phyloP scores from a whole-genome alignment of 2,797 vertebrate species.

The Silurus lanzhouensis region DNA sequence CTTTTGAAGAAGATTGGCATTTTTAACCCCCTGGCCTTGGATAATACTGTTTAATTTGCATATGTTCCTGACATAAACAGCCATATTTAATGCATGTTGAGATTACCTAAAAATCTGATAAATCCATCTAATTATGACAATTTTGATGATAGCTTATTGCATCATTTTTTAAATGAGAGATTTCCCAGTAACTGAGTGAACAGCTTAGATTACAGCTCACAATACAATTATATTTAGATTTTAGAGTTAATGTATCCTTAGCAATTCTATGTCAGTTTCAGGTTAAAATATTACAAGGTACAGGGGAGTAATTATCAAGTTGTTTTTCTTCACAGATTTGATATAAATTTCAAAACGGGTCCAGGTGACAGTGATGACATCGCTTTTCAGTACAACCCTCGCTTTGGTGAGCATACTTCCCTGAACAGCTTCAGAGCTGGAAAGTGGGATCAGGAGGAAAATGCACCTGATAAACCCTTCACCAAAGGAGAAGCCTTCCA shows the following conservation, averaged over 20 bases:
- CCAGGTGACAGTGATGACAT: slow-evolving; percentile 24
- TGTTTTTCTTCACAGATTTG: slow-evolving; percentile 25
- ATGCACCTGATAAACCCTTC: not conserved
- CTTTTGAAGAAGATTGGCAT: not conserved
- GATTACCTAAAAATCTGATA: not conserved
- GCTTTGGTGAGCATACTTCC: not conserved
- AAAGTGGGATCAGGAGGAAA: slow-evolving; percentile 31
- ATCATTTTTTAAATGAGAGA: not conserved
- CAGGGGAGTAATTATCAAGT: not conserved
- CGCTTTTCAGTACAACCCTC: slow-evolving; percentile 37
- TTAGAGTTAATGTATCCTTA: not conserved
- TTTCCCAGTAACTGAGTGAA: not conserved
- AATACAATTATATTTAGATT: no score
- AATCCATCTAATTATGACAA: not conserved
- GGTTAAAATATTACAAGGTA: not conserved
- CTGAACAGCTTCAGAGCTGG: slow-evolving; percentile 38
- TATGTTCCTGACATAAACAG: not conserved
- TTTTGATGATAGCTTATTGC: not conserved
- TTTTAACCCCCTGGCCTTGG: not conserved
- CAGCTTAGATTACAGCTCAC: no score
- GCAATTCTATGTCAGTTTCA: not conserved
- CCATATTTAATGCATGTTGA: not conserved
- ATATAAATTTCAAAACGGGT: slow-evolving; percentile 27
- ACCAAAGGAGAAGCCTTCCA: slow-evolving; percentile 19
- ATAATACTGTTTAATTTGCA: not conserved